A percentile compares a stretch with the other conserved stretches of the same genome.
These are phyloP conservation scores for Drosophila sp. DNA, from an alignment of 1,140 invertebrate genomes.

Conservation along the genomic window DNA sequence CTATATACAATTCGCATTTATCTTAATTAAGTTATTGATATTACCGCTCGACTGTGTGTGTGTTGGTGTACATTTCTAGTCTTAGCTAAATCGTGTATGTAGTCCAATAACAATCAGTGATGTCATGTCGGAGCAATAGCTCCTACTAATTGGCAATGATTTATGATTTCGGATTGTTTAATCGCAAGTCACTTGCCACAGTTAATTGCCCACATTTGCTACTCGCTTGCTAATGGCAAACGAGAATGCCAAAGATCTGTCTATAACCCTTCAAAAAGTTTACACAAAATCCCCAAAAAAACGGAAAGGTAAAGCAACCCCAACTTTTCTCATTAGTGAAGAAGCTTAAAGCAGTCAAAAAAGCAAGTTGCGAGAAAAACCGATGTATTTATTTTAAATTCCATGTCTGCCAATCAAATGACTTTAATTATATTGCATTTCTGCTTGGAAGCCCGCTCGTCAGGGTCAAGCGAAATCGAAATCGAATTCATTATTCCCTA, in stretches of 20 bases:
- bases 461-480: slow-evolving; percentile 57
- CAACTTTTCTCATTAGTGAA: slow-evolving; percentile 63
- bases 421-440: slow-evolving; percentile 75
- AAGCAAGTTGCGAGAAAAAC: neutral
- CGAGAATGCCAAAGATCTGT: slow-evolving; percentile 16
- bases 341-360: slow-evolving; percentile 3
- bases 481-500: slow-evolving; percentile 71
- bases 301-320: slow-evolving; percentile 13
- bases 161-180: slow-evolving; percentile 73
- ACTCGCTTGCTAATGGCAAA: slow-evolving; percentile 51
- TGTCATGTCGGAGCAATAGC: slow-evolving; percentile 39
- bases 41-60: slow-evolving; percentile 46
- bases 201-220: slow-evolving; percentile 46
- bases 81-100: slow-evolving; percentile 33
- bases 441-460: neutral
- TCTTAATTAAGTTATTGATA: slow-evolving; percentile 82
- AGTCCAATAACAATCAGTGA: slow-evolving; percentile 26
- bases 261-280: slow-evolving; percentile 56
- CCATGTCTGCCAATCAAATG: slow-evolving; percentile 64
- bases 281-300: slow-evolving; percentile 3
- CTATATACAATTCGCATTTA: slow-evolving; percentile 77
- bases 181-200: slow-evolving; percentile 72
- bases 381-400: slow-evolving; percentile 42
- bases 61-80: slow-evolving; percentile 34
- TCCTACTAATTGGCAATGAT: slow-evolving; percentile 68